Base-by-base conservation (phyloP, 2,888 invertebrate genomes). In the Brenthis hecate region DNA sequence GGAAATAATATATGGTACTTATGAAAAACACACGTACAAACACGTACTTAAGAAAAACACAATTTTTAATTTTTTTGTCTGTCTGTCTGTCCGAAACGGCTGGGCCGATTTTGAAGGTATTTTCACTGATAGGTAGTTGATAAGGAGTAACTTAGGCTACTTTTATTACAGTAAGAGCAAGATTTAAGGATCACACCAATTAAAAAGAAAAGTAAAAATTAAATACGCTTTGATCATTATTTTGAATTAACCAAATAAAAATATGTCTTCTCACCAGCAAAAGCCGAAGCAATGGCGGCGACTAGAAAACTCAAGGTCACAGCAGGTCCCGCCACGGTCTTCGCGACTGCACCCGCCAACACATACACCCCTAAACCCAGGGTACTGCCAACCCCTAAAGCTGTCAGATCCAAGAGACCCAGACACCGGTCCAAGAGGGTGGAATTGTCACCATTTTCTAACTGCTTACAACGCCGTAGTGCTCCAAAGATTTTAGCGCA, bases 361-460 rank as follows among this genome's bases (percentile, higher is more conserved):
- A 99, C 98, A 85, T 99, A 99, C 14, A 99, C 98, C 0, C 99
- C 99, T 43, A 99, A 94, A 0, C 99, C 99, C 14, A 99, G 94
- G 0, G 98, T 98, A 72, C 96, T 95, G 71, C 98, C 98, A 50
- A 98, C 96, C 0, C 96, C 99, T 36, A 99, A 91, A 0, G 97
- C 96, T 0, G 98, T 98, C 63, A 99, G 93, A 88, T 99, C 99
- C 47, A 97, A 78, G 0, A 98, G 94, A 2, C 95, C 96, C 55
- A 99, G 93, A 65, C 97, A 97, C 66, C 98, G 83, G 0, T 92
- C 87, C 73, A 95, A 84, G 68, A 87, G 88, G 0, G 83, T 78
- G 0, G 78, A 73, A 53, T 82, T 88, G 67, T 87, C 80, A 0
- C 86, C 88, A 14, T 90, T 91, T 1, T 88, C 80, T 2, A 91